phyloP scores from a whole-genome alignment of 2,888 invertebrate species.

The Blomia tropicalis region DNA sequence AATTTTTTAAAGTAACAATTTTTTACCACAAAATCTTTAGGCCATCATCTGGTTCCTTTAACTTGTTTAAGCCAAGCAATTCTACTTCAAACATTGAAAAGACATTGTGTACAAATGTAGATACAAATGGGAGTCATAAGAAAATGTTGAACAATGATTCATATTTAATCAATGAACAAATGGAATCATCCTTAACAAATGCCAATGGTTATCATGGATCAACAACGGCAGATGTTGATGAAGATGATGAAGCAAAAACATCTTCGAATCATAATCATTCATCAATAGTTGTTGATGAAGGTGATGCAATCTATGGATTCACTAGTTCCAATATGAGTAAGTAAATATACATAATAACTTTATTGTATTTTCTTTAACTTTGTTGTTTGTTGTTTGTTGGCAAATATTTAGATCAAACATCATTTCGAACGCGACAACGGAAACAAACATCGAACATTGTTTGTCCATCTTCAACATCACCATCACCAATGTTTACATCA shows the following conservation, averaged over 20 bases:
- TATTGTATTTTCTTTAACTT: background rate
- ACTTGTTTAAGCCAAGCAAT: background rate
- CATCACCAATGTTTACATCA: constrained; percentile 11
- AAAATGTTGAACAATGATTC: background rate
- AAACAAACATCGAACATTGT: background rate
- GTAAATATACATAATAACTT: background rate
- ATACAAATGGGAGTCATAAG: background rate
- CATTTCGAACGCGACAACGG: constrained; percentile 11
- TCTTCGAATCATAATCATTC: background rate
- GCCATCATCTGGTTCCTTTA: background rate
- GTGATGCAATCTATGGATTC: constrained; percentile 23
- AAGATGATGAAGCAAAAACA: background rate
- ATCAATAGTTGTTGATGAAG: constrained; percentile 7
- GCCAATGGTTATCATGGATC: background rate
- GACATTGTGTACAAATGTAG: background rate
- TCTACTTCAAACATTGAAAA: background rate
- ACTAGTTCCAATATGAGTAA: constrained; percentile 19
- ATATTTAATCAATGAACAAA: background rate
- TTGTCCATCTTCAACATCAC: background rate
- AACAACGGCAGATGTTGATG: background rate
- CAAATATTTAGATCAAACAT: constrained; percentile 9
- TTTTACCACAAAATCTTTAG: too few relatives aligned
- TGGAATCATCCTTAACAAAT: background rate
- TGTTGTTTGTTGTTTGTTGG: background rate
- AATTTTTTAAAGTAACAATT: too few relatives aligned